Conservation (phyloP, 2,113 vertebrate genomes). For the Labrus mixtus region DNA sequence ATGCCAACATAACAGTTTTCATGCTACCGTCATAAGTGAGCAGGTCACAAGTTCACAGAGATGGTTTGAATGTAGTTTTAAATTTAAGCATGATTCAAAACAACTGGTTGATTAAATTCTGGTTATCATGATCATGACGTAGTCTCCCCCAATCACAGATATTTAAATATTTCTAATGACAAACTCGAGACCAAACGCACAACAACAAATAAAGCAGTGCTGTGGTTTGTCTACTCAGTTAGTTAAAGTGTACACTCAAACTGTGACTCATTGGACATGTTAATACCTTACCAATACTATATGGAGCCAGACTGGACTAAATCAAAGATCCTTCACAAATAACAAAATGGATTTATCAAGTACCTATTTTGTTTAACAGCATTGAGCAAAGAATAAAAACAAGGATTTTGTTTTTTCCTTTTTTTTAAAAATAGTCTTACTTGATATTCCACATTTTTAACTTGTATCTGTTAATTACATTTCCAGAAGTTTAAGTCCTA, state of each 20-base stretch:
- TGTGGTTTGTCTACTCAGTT: constrained; percentile 12
- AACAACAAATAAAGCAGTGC: not conserved
- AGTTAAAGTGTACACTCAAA: constrained; percentile 57
- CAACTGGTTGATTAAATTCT: too few relatives aligned
- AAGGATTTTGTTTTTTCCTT: too few relatives aligned
- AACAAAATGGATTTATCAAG: too few relatives aligned
- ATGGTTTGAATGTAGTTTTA: too few relatives aligned
- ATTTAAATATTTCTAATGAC: not conserved
- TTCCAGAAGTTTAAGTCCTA: too few relatives aligned
- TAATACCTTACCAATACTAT: constrained; percentile 44
- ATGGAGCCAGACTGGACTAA: too few relatives aligned
- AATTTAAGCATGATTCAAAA: not conserved
- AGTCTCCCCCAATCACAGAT: not conserved
- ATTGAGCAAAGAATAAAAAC: too few relatives aligned
- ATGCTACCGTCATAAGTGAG: not conserved
- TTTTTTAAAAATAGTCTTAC: too few relatives aligned
- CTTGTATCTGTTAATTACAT: too few relatives aligned
- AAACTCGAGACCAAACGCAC: not conserved
- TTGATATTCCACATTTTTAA: too few relatives aligned
- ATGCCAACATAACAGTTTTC: constrained; percentile 27
- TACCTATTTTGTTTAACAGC: too few relatives aligned
- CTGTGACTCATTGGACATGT: constrained; percentile 24
- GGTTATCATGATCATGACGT: not conserved
- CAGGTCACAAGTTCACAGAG: not conserved
- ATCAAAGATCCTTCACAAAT: too few relatives aligned